Evolutionary conservation across 2,797 vertebrate genomes (phyloP).

Genomic region (Anguilla marmorata): DNA sequence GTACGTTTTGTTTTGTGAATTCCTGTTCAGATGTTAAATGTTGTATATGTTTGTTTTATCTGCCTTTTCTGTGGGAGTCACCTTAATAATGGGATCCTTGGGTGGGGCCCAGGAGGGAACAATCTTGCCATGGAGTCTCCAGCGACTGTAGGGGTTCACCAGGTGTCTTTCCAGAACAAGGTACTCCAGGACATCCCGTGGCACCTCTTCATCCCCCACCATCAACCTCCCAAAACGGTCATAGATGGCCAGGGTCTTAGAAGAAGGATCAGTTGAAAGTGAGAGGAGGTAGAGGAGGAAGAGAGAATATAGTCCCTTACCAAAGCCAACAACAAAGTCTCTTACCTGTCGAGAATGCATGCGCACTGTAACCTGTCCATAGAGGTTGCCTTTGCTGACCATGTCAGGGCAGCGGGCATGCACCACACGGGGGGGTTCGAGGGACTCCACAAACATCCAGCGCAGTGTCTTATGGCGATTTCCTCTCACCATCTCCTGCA

Average conservation of each 20-base stretch:
- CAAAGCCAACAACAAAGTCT: neutral
- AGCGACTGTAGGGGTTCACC: constrained; percentile 80
- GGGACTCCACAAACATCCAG: constrained; percentile 85
- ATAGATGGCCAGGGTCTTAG: constrained; percentile 85
- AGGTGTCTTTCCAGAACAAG: constrained; percentile 89
- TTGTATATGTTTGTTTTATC: neutral
- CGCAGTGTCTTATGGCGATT: constrained; percentile 83
- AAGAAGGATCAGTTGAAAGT: constrained; percentile 1
- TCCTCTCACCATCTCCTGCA: constrained; percentile 89
- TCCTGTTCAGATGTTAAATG: neutral
- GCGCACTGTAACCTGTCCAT: constrained; percentile 88
- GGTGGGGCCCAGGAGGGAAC: constrained; percentile 88
- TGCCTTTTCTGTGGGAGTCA: constrained; percentile 53
- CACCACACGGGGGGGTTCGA: constrained; percentile 83
- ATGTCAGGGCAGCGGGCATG: constrained; percentile 81
- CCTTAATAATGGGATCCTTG: constrained; percentile 88
- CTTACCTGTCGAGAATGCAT: constrained; percentile 89
- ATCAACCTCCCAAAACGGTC: constrained; percentile 92
- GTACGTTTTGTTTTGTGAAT: neutral
- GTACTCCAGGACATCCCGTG: constrained; percentile 89
- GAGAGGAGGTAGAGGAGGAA: neutral
- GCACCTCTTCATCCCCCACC: constrained; percentile 83
- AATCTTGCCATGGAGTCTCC: constrained; percentile 93
- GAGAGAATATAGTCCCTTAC: neutral
- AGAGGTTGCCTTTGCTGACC: constrained; percentile 80